A percentile compares a stretch with the other conserved stretches of the same genome.
phyloP scores from a whole-genome alignment of 2,797 vertebrate genomes.

The Typhlichthys subterraneus region DNA sequence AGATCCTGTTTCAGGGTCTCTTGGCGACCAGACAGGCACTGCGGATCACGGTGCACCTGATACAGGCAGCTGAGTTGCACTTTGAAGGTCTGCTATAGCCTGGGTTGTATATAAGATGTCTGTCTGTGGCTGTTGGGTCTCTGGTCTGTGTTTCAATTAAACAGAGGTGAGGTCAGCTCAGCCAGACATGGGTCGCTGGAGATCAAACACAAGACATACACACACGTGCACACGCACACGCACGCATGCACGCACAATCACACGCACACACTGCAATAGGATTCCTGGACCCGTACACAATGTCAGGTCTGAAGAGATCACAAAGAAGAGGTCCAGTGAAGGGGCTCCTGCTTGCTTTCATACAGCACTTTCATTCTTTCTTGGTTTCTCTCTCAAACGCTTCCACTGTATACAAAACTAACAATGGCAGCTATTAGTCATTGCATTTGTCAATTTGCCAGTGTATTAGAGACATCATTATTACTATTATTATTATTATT shows the following conservation, averaged over 20 bases:
- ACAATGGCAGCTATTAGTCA: too few species aligned
- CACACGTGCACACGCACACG: not conserved
- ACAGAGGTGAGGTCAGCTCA: conserved; percentile 15
- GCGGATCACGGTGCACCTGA: conserved; percentile 65
- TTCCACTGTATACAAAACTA: not conserved
- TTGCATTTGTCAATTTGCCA: too few species aligned
- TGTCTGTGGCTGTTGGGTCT: conserved; percentile 20
- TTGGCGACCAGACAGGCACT: conserved; percentile 41
- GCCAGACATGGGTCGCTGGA: conserved; percentile 20
- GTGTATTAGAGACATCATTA: too few species aligned
- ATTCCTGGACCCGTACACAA: conserved; percentile 7
- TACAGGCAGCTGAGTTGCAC: conserved; percentile 62
- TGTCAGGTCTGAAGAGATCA: conserved; percentile 15
- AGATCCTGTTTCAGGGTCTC: conserved; percentile 73
- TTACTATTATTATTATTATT: too few species aligned
- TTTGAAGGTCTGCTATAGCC: conserved; percentile 41
- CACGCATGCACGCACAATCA: not conserved
- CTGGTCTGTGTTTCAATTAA: conserved; percentile 8
- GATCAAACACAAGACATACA: conserved; percentile 31
- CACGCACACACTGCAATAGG: conserved; percentile 9
- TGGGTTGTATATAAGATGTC: conserved; percentile 47
- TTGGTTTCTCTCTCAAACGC: not conserved
- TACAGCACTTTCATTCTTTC: not conserved
- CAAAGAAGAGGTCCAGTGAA: conserved; percentile 6
- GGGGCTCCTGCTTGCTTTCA: not conserved